Evolutionary conservation across 2,797 vertebrate species (phyloP), one percentile per base, ranked within the genome.

Genomic region (Alcedo quadribrachys): DNA sequence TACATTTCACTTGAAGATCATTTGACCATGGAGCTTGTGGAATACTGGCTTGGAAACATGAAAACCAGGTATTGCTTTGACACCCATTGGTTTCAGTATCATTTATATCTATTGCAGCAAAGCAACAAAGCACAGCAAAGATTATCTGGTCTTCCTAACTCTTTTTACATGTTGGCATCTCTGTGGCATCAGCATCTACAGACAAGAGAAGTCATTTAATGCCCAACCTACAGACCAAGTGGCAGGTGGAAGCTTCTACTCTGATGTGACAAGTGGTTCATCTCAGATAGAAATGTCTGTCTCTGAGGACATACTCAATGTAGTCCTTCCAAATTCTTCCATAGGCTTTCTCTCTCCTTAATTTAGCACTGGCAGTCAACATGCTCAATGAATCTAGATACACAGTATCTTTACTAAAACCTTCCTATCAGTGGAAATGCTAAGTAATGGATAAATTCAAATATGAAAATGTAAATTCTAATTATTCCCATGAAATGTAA

Each of bases 1-100:
- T 98, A 99, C 86, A 98, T 98, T 24, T 83, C 95, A 8, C 96
- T 99, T 37, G 99, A 99, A 95, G 99, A 99, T 45, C 98, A 98
- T 85, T 97, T 99, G 96, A 98, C 87, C 63, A 95, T 97, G 20
- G 82, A 98, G 6, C 97, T 95, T 92, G 98, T 99, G 88, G 97
- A 97, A 54, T 91, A 48, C 20, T 99, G 99, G 99, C 97, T 98
- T 84, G 97, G 88, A 91, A 94, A 92, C 60, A 97, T 99, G 97
- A 80, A 92, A 53, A 97, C 71, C 96, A 98, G 51, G 99, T 99
- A 98, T 66, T 92, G 69, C n/a, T 27, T 74, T 81, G 51, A 81
- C 58, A 80, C 9, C 4, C 51, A 8, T 19, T 37, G 13, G 21
- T 30, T 16, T 27, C 50, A 17, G 51, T 21, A 6, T 63, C 57